phyloP scores from a whole-genome alignment of 2,888 invertebrate genomes.

The Nemapogon koenigi region DNA sequence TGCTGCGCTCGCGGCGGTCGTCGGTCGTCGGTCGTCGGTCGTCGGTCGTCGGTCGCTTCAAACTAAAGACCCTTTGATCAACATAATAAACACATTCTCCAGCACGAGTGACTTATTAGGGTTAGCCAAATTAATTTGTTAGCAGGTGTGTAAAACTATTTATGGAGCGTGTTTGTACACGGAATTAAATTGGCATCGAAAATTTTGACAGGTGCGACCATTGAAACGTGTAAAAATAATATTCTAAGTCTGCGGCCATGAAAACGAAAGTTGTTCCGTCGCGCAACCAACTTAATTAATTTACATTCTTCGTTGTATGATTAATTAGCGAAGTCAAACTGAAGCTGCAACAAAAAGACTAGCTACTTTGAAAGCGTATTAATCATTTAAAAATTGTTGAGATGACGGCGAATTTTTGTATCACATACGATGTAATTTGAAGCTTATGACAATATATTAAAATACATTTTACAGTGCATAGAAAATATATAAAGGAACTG shows the following conservation, averaged over 20 bases:
- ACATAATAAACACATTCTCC: not conserved
- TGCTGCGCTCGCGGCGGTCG: no score
- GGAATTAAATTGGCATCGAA: slow-evolving; percentile 24
- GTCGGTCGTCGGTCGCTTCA: no score
- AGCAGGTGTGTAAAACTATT: not conserved
- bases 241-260: slow-evolving; percentile 1
- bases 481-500: no score
- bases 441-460: no score
- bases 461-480: no score
- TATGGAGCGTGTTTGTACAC: not conserved
- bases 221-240: not conserved
- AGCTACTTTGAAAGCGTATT: no score
- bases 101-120: slow-evolving; percentile 4
- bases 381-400: no score
- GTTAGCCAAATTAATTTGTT: not conserved
- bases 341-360: no score
- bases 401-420: no score
- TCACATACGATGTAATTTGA: no score
- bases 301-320: slow-evolving; percentile 6
- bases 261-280: slow-evolving; percentile 4
- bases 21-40: no score
- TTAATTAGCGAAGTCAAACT: slow-evolving; percentile 4
- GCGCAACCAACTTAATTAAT: slow-evolving; percentile 1
- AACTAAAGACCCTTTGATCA: not conserved
- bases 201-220: slow-evolving; percentile 23